Evolutionary conservation across 2,888 invertebrate genomes (phyloP), one percentile per base, ranked within the genome.

Genomic region (Tinea pellionella): DNA sequence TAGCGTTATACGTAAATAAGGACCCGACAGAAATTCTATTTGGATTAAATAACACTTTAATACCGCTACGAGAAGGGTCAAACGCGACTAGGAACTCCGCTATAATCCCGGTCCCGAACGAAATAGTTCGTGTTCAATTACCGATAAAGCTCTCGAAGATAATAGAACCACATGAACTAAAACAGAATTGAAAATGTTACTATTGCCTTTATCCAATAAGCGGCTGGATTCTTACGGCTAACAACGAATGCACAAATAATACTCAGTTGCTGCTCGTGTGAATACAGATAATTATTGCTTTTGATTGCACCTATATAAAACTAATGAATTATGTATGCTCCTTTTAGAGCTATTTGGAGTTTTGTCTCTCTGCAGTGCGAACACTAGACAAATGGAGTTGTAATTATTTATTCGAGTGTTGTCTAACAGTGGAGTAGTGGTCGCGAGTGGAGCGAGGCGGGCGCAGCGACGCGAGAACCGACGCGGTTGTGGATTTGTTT

Each of bases 91-190:
- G 70, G 71, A 72, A 70, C 68, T 70, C 67, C 15, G 64, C 67
- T 67, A 71, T 78, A 77, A 78, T 76, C 77, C 78, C 67, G 71
- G 73, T 70, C 69, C 69, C 66, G 67, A 68, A 70, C 71, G 71
- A 76, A 74, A 80, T 75, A 74, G 73, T 72, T 72, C 72, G 71
- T 73, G 77, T 77, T 77, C 74, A 80, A 77, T 78, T 74, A 75
- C 69, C 74, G 72, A 77, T 80, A 78, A 76, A 79, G 71, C 74
- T 73, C 68, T 67, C 67, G 63, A 66, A 68, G 72, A 74, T 74
- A 62, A 62, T 61, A 68, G 68, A 67, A 64, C 67, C 63, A 67
- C 70, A 76, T 73, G 69, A 76, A 74, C 70, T 71, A 68, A 69
- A 69, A 69, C 70, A 71, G 69, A 69, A 68, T 71, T 70, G 68